Percentiles rank a stretch among this genome's conserved stretches.
Evolutionary conservation across 2,888 invertebrate species (phyloP).

Genomic region (Griposia aprilina): DNA sequence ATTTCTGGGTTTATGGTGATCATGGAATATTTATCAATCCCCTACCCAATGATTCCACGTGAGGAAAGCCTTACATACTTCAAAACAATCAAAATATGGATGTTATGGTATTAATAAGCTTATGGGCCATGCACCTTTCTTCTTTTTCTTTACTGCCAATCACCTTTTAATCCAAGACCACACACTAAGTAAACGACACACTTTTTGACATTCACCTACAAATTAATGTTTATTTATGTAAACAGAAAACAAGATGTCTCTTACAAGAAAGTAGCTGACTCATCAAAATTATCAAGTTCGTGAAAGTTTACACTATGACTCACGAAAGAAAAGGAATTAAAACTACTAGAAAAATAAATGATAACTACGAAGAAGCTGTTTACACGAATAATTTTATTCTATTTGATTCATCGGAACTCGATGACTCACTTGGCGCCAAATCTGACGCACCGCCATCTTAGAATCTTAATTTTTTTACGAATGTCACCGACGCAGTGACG

Average conservation of each 20-base stretch:
- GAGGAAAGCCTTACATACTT: not conserved
- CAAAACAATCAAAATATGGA: not conserved
- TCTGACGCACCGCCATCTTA: conserved; percentile 62
- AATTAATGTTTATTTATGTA: conserved; percentile 37
- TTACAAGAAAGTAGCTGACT: conserved; percentile 34
- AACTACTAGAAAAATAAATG: conserved; percentile 26
- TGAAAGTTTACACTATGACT: conserved; percentile 53
- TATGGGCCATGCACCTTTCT: not conserved
- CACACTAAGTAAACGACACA: conserved; percentile 13
- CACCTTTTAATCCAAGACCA: conserved; percentile 22
- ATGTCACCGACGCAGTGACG: conserved; percentile 59
- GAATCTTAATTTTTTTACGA: conserved; percentile 47
- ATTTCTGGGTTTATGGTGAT: not conserved
- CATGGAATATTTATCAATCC: not conserved
- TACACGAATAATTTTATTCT: conserved; percentile 37
- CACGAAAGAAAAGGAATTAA: conserved; percentile 30
- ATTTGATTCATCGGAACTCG: conserved; percentile 63
- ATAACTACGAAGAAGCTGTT: conserved; percentile 47
- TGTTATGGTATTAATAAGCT: not conserved
- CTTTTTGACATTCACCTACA: conserved; percentile 28
- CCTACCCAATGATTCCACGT: not conserved
- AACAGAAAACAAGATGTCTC: conserved; percentile 19
- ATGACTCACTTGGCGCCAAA: conserved; percentile 68
- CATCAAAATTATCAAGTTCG: conserved; percentile 35
- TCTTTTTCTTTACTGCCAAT: not conserved